Evolutionary conservation across 2,888 invertebrate genomes (phyloP).

Genomic region (Eretmocerus hayati): DNA sequence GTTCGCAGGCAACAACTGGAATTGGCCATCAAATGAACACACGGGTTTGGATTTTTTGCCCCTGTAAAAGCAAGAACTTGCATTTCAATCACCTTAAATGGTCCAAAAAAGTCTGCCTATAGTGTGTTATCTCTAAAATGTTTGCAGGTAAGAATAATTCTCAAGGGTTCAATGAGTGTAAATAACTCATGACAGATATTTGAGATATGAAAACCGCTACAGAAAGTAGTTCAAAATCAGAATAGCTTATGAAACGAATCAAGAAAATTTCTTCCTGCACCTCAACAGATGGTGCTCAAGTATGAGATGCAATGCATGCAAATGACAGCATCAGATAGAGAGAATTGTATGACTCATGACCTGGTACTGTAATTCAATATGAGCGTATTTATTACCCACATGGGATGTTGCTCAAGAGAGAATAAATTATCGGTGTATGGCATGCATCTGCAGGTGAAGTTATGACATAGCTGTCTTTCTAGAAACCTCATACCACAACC

Average conservation of each 20-base stretch:
- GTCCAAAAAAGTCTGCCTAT: too few relatives aligned
- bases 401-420: not conserved
- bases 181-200: too few relatives aligned
- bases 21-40: conserved; percentile 10
- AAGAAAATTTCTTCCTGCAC: not conserved
- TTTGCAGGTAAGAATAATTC: too few relatives aligned
- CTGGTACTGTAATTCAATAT: conserved; percentile 12
- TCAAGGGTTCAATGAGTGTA: too few relatives aligned
- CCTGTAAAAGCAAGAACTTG: conserved; percentile 10
- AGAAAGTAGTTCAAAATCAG: too few relatives aligned
- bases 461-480: too few relatives aligned
- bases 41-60: conserved; percentile 6
- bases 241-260: conserved; percentile 1
- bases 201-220: too few relatives aligned
- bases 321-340: not conserved
- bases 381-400: not conserved
- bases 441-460: too few relatives aligned
- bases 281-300: not conserved
- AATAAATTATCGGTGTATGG: not conserved
- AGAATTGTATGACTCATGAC: not conserved
- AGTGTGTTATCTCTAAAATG: too few relatives aligned
- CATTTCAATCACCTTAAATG: too few relatives aligned
- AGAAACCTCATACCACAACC: too few relatives aligned
- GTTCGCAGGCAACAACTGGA: not conserved
- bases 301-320: too few relatives aligned